Conservation (phyloP, 2,113 vertebrate genomes). For the Mola mola region DNA sequence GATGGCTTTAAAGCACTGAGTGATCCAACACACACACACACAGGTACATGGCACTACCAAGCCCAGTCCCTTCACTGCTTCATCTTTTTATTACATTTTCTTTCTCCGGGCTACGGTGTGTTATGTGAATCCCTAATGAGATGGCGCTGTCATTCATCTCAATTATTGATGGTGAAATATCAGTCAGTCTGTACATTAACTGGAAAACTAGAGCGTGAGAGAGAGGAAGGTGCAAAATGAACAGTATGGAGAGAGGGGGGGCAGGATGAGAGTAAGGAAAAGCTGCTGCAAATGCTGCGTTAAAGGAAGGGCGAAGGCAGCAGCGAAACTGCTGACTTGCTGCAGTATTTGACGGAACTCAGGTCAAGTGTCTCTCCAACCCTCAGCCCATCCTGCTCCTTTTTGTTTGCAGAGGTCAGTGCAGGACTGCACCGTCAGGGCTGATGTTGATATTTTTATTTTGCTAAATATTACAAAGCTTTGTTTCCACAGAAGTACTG, state of each 20-base stretch:
- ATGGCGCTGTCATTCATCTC: constrained; percentile 66
- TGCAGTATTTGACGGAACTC: constrained; percentile 19
- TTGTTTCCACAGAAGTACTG: too few relatives aligned
- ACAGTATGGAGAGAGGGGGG: constrained; percentile 2
- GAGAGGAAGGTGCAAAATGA: constrained; percentile 10
- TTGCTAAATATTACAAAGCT: too few relatives aligned
- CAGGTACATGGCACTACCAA: neutral
- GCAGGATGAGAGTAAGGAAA: neutral
- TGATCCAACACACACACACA: constrained; percentile 2
- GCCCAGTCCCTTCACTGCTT: constrained; percentile 21
- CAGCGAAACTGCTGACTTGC: constrained; percentile 61
- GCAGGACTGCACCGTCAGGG: neutral
- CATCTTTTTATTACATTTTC: constrained; percentile 52
- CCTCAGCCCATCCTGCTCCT: constrained; percentile 6
- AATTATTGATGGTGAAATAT: constrained; percentile 75
- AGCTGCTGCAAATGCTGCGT: constrained; percentile 21
- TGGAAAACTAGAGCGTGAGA: neutral
- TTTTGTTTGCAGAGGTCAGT: constrained; percentile 26
- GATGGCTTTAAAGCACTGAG: constrained; percentile 40
- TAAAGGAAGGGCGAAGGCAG: constrained; percentile 37
- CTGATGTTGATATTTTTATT: neutral
- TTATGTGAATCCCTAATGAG: constrained; percentile 68
- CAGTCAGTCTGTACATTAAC: constrained; percentile 60
- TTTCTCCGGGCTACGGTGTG: constrained; percentile 35
- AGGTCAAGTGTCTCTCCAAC: constrained; percentile 11